These are phyloP conservation scores for Sinosuthora webbiana DNA, from an alignment of 2,113 vertebrate genomes.

Conservation along the genomic window DNA sequence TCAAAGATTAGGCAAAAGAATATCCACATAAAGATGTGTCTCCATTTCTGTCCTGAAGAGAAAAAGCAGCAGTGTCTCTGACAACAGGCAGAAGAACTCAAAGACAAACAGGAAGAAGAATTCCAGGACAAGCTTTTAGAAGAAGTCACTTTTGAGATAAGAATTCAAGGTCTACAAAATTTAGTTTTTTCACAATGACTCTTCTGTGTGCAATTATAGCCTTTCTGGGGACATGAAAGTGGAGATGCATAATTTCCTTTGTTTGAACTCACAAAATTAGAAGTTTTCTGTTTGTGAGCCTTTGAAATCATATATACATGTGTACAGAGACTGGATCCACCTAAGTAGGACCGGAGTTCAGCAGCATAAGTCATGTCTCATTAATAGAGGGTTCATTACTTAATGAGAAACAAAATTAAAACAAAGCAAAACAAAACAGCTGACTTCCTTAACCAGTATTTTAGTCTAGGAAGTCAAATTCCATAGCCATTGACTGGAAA, in stretches of 20 bases:
- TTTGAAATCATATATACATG: background rate
- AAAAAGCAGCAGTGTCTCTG: background rate
- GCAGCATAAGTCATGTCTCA: fast-evolving
- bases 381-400: background rate
- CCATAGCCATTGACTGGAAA: background rate
- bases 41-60: background rate
- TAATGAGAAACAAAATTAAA: background rate
- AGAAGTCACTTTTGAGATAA: background rate
- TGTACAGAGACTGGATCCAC: background rate
- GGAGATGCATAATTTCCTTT: background rate
- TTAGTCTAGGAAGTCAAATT: background rate
- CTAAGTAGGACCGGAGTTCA: background rate
- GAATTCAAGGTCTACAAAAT: background rate
- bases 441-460: background rate
- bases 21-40: background rate
- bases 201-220: background rate
- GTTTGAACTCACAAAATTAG: background rate
- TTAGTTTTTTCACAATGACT: background rate
- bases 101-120: background rate
- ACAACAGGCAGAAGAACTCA: background rate
- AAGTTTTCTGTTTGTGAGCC: background rate
- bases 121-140: background rate
- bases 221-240: background rate
- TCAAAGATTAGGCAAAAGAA: background rate
- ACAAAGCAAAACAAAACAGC: background rate